phyloP scores from a whole-genome alignment of 2,797 vertebrate species.

The Micromesistius poutassou region DNA sequence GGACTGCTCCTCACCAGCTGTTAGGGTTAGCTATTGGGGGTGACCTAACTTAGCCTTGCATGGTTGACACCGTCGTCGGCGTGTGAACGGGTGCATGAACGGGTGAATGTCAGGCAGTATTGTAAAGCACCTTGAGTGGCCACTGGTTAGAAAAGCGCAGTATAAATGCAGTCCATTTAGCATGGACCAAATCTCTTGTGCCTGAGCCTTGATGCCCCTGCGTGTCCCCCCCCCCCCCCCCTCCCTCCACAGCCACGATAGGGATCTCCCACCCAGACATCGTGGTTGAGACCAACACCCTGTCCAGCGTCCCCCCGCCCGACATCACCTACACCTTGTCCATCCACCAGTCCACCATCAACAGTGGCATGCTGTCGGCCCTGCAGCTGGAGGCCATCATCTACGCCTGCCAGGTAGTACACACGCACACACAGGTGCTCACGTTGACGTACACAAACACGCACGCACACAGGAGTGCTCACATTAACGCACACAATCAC shows the following conservation, averaged over 20 bases:
- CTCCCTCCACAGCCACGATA: conserved; percentile 79
- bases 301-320: conserved; percentile 95
- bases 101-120: too few species aligned
- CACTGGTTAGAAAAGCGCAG: too few species aligned
- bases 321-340: conserved; percentile 89
- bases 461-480: too few species aligned
- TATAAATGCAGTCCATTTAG: too few species aligned
- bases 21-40: too few species aligned
- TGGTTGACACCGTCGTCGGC: too few species aligned
- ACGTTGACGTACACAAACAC: neutral
- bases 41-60: too few species aligned
- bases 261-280: conserved; percentile 95
- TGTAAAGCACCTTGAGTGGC: too few species aligned
- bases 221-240: neutral
- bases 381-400: conserved; percentile 95
- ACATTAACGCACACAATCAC: neutral
- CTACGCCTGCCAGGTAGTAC: conserved; percentile 91
- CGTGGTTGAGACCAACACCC: conserved; percentile 95
- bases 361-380: conserved; percentile 83
- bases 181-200: neutral
- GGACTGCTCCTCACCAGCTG: too few species aligned
- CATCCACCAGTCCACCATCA: conserved; percentile 73
- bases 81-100: too few species aligned
- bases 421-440: neutral
- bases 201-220: too few species aligned